These are phyloP conservation scores for Gisinianus flammeolus DNA, from an alignment of 2,888 invertebrate genomes.

Conservation along the genomic window DNA sequence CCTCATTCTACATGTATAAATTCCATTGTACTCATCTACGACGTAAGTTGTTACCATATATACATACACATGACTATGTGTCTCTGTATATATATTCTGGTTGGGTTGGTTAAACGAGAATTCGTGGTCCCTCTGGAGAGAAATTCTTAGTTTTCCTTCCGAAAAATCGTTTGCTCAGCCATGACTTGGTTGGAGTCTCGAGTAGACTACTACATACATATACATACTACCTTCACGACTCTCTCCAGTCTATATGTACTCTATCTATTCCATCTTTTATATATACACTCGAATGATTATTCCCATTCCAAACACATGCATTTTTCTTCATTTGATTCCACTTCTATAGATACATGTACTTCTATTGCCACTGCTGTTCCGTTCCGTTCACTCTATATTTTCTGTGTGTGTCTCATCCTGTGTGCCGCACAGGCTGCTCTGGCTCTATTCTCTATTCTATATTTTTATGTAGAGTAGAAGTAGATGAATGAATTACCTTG, in stretches of 20 bases:
- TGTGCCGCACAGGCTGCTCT: background rate
- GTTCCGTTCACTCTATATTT: too few species aligned
- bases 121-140: background rate
- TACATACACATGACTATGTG: background rate
- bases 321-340: conserved; percentile 12
- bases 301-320: conserved; percentile 18
- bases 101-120: background rate
- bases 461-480: background rate
- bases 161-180: too few species aligned
- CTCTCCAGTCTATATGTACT: background rate
- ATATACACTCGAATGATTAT: conserved; percentile 2
- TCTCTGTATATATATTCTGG: background rate
- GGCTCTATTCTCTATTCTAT: background rate
- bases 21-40: background rate
- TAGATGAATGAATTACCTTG: background rate
- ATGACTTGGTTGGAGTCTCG: too few species aligned
- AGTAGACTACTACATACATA: background rate
- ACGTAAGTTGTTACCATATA: background rate
- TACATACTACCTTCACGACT: background rate
- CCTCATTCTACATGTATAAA: background rate
- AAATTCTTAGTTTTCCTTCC: background rate
- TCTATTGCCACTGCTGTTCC: background rate
- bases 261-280: background rate
- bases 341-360: background rate
- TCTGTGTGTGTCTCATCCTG: background rate